Evolutionary conservation across 2,888 invertebrate species (phyloP).

Genomic region (Oligia latruncula): DNA sequence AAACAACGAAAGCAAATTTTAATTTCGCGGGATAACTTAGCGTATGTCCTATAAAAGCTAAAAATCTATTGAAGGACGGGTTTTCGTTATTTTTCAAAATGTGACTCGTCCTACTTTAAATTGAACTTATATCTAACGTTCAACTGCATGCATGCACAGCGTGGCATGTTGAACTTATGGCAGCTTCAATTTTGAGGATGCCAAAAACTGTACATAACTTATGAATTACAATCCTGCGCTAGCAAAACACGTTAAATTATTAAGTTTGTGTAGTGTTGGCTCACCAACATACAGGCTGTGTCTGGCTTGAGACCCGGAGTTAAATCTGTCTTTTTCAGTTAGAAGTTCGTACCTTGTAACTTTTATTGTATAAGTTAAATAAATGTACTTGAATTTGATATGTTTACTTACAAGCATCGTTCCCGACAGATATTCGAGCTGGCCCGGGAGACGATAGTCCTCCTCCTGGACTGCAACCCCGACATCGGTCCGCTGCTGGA

Average conservation of each 20-base stretch:
- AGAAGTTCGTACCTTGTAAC: neutral
- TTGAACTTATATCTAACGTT: neutral
- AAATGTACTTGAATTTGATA: neutral
- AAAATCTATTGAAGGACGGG: neutral
- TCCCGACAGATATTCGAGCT: conserved; percentile 94
- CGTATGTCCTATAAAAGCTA: neutral
- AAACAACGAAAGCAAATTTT: neutral
- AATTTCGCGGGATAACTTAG: neutral
- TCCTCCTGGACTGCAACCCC: conserved; percentile 98
- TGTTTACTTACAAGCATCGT: neutral
- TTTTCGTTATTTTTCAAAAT: neutral
- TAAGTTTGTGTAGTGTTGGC: neutral
- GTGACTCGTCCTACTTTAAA: neutral
- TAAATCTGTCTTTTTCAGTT: neutral
- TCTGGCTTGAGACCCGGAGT: neutral
- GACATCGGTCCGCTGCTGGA: conserved; percentile 97
- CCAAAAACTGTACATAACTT: neutral
- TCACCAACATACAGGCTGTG: neutral
- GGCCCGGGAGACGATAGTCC: conserved; percentile 97
- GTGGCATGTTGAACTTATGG: neutral
- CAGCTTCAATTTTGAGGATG: neutral
- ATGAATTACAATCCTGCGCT: neutral
- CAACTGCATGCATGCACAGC: neutral
- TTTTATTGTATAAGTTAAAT: neutral
- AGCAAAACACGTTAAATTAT: neutral